Base-by-base conservation (phyloP, 2,888 invertebrate species). In the Flexamia atlantica region DNA sequence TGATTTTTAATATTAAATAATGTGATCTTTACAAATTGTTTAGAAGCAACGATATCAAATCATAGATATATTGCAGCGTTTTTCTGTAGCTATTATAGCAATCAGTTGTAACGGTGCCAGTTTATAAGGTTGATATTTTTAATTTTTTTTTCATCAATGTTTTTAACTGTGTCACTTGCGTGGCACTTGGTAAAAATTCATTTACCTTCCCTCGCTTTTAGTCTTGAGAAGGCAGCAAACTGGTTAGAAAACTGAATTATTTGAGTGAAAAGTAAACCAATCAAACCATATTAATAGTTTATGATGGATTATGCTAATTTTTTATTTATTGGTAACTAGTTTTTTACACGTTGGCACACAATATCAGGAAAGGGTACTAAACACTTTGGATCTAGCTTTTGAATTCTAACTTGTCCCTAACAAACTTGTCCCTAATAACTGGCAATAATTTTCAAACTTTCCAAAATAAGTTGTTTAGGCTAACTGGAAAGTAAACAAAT, bases 1-100 rank as follows among this genome's bases (percentile, higher is more conserved):
- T 57, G 20, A 23, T 57, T 23, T 57, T 57, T 57, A 57, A 57
- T 57, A 57, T 57, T 57, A 57, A 57, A 57, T 57, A 57, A 57
- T 23, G 1, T 57, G 57, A 23, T 57, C 23, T 57, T 57, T 57
- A 57, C 57, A 57, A 57, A 57, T 57, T 57, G 23, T 57, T 57
- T 20, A 7, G 23, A 57, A 57, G 57, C 57, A 57, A 57, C 23
- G 3, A 57, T 57, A 12, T 57, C 17, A 57, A 57, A 23, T 12
- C 23, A 23, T 57, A n/a, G n/a, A n/a, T 10, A 7, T 23, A 57
- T 57, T 57, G 57, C 57, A 57, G 57, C 7, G 20, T 57, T 57
- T 57, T 50, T 50, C 12, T 17, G 14, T 23, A 1, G 10, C 46
- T 10, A 57, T 20, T 7, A 57, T 23, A 23, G 20, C 57, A 23